A percentile compares a stretch with the other conserved stretches of the same genome.
These are phyloP conservation scores for Danionella dracula DNA, from an alignment of 2,797 vertebrate species.

Conservation along the genomic window DNA sequence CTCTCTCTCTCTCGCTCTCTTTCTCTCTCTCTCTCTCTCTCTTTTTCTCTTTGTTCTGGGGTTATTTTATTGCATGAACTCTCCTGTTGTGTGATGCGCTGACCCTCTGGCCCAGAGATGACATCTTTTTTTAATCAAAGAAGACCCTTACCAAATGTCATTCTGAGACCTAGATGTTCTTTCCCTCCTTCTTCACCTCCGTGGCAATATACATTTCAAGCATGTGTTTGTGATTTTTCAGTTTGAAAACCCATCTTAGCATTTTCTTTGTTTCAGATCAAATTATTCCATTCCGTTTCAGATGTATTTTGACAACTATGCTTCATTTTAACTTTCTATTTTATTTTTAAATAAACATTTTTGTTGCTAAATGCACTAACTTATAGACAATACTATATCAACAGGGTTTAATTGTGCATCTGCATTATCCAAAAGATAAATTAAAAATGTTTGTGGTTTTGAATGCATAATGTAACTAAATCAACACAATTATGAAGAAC, in stretches of 20 bases:
- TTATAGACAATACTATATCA: too few species aligned
- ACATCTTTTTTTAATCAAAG: conserved; percentile 1
- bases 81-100: not conserved
- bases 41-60: conserved; percentile 25
- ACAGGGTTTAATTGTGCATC: too few species aligned
- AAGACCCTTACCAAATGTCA: not conserved
- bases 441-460: too few species aligned
- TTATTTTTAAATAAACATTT: too few species aligned
- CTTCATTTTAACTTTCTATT: not conserved
- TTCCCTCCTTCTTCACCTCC: conserved; percentile 3
- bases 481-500: too few species aligned
- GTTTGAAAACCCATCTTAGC: conserved; percentile 2
- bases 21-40: too few species aligned
- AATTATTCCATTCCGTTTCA: too few species aligned
- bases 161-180: conserved; percentile 23
- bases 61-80: conserved; percentile 34
- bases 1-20: too few species aligned
- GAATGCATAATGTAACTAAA: too few species aligned
- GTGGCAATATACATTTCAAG: not conserved
- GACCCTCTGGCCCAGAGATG: conserved; percentile 8
- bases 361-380: too few species aligned
- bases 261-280: not conserved
- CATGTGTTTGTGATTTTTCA: not conserved
- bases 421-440: too few species aligned
- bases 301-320: not conserved